Evolutionary conservation across 2,797 vertebrate species (phyloP), one percentile per base, ranked within the genome.

Genomic region (Lates japonicus): DNA sequence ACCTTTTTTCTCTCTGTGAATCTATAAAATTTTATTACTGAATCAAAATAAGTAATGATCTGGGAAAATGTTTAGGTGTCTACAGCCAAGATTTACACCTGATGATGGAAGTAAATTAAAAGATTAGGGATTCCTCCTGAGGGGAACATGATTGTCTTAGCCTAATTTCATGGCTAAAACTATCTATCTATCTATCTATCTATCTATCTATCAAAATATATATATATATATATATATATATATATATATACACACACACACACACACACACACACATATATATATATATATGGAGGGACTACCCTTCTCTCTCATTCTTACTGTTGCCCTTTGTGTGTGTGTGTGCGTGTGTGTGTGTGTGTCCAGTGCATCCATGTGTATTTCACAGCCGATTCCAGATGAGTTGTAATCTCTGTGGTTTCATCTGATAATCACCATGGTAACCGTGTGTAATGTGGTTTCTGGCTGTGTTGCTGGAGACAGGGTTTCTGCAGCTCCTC

Each of bases 351-450:
- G 59, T 46, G 17, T 73, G 25, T 70, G 35, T 74, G n/a, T 82
- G 69, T 76, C 48, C 48, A 7, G 12, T 62, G 58, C 39, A 19
- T 55, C 31, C 59, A 7, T 72, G 78, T 51, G 69, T 73, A 78
- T 89, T 78, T 86, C 73, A 70, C 78, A 67, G 68, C 81, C 29
- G 71, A 85, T 88, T 86, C 86, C 85, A 85, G 80, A 87, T 59
- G 77, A 90, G 59, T 83, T 86, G 69, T 86, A 78, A 90, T 90
- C 83, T 84, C 78, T 71, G 78, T 71, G 80, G 75, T 87, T 88
- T 82, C 83, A 78, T 91, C 86, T 81, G 88, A 88, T 91, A 89
- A 92, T 94, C 91, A 73, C 92, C 91, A 93, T 93, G 94, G 94
- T 85, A 93, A 94, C 92, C 2, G 48, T 69, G 80, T 78, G 85